These are phyloP conservation scores for Ramazzottius varieornatus DNA, from an alignment of 2,888 invertebrate species.

Conservation along the genomic window DNA sequence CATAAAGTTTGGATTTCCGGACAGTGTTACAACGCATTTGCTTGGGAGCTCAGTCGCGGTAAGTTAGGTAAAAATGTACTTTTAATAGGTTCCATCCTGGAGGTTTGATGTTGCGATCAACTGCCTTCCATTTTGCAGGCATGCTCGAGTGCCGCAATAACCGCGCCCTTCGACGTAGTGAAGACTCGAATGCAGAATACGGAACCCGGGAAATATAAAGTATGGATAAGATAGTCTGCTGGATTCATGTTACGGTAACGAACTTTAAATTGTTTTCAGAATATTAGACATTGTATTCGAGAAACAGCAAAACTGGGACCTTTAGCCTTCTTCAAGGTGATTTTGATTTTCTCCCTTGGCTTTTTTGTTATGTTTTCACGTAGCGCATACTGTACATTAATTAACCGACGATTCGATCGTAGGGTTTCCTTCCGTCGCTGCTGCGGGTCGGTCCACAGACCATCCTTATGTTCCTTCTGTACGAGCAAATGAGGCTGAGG, in stretches of 20 bases:
- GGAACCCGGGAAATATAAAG: background rate
- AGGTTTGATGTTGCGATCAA: too few relatives aligned
- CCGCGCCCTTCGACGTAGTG: background rate
- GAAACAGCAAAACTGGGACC: background rate
- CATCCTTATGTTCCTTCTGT: conserved; percentile 1
- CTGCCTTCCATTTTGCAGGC: background rate
- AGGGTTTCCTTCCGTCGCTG: background rate
- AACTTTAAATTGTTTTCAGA: background rate
- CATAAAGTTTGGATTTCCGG: background rate
- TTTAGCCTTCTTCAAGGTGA: background rate
- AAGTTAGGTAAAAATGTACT: too few relatives aligned
- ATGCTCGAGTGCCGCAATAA: background rate
- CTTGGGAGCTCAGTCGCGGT: background rate
- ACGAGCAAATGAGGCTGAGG: background rate
- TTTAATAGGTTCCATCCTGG: too few relatives aligned
- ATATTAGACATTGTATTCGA: background rate
- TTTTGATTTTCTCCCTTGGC: background rate
- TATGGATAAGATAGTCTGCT: too few relatives aligned
- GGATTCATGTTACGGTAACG: too few relatives aligned
- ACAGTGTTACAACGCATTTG: background rate
- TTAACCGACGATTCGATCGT: too few relatives aligned
- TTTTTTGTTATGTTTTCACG: background rate
- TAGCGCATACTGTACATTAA: too few relatives aligned
- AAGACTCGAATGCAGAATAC: background rate
- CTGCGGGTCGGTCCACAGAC: background rate